Evolutionary conservation across 2,888 invertebrate species (phyloP).

Genomic region (Drosophila neonasuta): DNA sequence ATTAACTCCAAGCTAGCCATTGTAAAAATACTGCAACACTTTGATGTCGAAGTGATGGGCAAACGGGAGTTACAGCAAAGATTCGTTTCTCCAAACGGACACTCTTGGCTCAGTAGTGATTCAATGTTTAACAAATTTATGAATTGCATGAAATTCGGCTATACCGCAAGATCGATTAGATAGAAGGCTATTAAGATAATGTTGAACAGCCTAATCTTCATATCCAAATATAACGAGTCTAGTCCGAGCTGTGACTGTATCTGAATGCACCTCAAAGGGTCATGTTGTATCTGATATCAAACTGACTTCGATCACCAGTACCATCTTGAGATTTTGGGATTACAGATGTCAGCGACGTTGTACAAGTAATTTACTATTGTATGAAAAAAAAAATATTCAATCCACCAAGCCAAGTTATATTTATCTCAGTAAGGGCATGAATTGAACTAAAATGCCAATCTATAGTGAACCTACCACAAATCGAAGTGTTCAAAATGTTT

Average conservation of each 20-base stretch:
- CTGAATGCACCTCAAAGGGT: no score
- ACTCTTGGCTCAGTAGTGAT: not conserved
- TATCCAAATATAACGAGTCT: not conserved
- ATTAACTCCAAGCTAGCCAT: conserved; percentile 74
- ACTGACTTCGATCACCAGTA: no score
- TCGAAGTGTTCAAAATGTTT: not conserved
- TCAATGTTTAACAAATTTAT: not conserved
- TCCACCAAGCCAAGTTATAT: no score
- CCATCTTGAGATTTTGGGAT: no score
- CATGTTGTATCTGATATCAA: no score
- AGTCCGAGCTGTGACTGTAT: no score
- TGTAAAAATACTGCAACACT: conserved; percentile 69
- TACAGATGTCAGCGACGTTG: no score
- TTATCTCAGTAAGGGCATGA: no score
- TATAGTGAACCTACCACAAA: conserved; percentile 28
- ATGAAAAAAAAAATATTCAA: no score
- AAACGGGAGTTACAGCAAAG: conserved; percentile 68
- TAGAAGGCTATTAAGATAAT: conserved; percentile 8
- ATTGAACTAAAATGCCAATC: no score
- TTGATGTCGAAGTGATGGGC: conserved; percentile 63
- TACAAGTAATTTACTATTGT: no score
- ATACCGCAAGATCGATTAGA: not conserved
- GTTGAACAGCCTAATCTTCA: no score
- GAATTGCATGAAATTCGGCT: conserved; percentile 6
- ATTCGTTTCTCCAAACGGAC: conserved; percentile 63